Percentiles rank a stretch among this genome's conserved stretches.
Conservation (phyloP, 2,113 vertebrate species). For the Axis porcinus region DNA sequence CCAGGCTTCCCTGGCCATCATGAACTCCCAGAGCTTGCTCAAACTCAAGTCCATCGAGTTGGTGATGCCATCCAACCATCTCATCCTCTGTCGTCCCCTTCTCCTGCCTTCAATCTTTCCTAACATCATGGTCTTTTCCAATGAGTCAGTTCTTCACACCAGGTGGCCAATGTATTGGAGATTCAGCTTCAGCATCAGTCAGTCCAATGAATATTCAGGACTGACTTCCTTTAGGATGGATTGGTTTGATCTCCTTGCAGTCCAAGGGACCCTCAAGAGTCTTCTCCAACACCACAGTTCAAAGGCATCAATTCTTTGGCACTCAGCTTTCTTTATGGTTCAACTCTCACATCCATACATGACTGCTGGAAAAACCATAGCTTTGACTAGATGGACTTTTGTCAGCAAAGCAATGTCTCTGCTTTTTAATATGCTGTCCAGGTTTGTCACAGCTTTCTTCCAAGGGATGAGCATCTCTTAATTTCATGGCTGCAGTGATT, state of each 20-base stretch:
- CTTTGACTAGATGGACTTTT: neutral
- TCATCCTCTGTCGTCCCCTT: neutral
- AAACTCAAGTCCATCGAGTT: neutral
- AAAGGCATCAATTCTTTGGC: neutral
- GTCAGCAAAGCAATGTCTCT: neutral
- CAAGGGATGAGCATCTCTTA: neutral
- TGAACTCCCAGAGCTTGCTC: neutral
- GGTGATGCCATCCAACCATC: neutral
- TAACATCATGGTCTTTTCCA: neutral
- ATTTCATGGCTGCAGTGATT: neutral
- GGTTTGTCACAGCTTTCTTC: neutral
- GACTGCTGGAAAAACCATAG: neutral
- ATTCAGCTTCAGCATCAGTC: neutral
- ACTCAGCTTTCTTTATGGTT: neutral
- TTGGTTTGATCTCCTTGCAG: neutral
- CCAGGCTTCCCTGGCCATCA: neutral
- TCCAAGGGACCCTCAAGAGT: neutral
- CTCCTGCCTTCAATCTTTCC: neutral
- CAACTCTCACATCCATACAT: neutral
- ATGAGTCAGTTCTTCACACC: neutral
- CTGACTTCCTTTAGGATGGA: neutral
- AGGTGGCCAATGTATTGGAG: neutral
- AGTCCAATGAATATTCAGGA: neutral
- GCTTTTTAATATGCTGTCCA: neutral
- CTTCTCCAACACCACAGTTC: neutral